Evolutionary conservation across 2,113 vertebrate species (phyloP).

Genomic region (Pseudois nayaur): DNA sequence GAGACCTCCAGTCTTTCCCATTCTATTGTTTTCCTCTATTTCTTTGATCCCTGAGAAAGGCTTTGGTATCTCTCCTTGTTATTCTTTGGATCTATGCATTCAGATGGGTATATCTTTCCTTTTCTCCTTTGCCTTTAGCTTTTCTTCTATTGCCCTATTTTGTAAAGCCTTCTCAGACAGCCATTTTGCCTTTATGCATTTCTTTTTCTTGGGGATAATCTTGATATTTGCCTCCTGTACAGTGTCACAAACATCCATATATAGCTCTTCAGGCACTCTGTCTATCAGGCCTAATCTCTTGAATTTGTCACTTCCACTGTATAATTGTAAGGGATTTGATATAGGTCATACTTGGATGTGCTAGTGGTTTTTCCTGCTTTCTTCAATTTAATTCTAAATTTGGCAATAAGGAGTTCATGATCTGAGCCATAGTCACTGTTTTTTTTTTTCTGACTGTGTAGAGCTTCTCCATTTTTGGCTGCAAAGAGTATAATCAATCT

Average conservation of each 20-base stretch:
- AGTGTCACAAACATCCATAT: not conserved
- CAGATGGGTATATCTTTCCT: not conserved
- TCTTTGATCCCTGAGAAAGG: not conserved
- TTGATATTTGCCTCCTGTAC: not conserved
- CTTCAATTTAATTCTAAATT: not conserved
- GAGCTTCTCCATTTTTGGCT: not conserved
- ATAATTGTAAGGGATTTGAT: not conserved
- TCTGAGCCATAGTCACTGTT: not conserved
- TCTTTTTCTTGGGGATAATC: not conserved
- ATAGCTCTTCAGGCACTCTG: not conserved
- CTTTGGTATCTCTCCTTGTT: not conserved
- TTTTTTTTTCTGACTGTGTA: not conserved
- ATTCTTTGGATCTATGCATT: not conserved
- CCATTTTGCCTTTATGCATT: not conserved
- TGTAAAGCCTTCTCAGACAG: not conserved
- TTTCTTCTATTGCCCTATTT: not conserved
- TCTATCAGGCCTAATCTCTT: not conserved
- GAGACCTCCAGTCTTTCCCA: not conserved
- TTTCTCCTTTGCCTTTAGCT: not conserved
- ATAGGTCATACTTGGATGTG: not conserved
- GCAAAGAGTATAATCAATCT: not conserved
- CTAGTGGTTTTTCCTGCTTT: not conserved
- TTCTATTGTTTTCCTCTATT: not conserved
- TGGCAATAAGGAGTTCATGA: not conserved
- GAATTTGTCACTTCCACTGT: not conserved